Percentiles rank a stretch among this genome's conserved stretches.
These are phyloP conservation scores for Hassar affinis DNA, from an alignment of 2,113 vertebrate genomes.

Conservation along the genomic window DNA sequence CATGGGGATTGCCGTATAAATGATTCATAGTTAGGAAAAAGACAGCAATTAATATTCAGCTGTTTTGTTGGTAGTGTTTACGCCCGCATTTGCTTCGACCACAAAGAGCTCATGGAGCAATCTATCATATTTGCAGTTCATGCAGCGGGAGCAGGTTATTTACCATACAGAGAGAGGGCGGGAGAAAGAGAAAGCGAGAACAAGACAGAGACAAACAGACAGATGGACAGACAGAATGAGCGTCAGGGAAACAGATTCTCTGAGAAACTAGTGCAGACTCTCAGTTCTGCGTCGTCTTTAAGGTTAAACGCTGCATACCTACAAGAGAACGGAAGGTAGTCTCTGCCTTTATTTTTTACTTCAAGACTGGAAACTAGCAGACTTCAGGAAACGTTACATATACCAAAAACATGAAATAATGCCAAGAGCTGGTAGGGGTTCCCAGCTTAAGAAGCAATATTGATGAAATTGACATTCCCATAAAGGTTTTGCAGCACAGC, in stretches of 20 bases:
- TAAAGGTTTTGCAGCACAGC: neutral
- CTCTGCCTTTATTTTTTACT: neutral
- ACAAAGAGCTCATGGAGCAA: slow-evolving; percentile 39
- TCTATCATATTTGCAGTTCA: slow-evolving; percentile 46
- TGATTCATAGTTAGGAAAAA: slow-evolving; percentile 55
- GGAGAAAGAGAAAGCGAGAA: neutral
- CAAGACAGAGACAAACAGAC: slow-evolving; percentile 18
- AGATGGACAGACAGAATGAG: neutral
- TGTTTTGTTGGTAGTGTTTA: slow-evolving; percentile 46
- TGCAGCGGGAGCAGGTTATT: slow-evolving; percentile 33
- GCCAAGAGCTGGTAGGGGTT: slow-evolving; percentile 3
- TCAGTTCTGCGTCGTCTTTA: slow-evolving; percentile 8
- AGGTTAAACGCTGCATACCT: slow-evolving; percentile 3
- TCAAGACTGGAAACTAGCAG: neutral
- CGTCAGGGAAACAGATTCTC: neutral
- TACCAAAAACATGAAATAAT: slow-evolving; percentile 7
- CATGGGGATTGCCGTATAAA: slow-evolving; percentile 35
- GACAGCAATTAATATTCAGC: slow-evolving; percentile 53
- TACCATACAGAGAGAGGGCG: slow-evolving; percentile 24
- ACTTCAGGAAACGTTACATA: neutral
- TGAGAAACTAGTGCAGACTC: neutral
- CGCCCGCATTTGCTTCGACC: slow-evolving; percentile 41
- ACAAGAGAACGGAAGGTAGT: slow-evolving; percentile 2
- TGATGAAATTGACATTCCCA: slow-evolving; percentile 8
- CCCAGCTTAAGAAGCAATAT: slow-evolving; percentile 14